Evolutionary conservation across 2,888 invertebrate genomes (phyloP).

Genomic region (Cryptophagus acutangulus): DNA sequence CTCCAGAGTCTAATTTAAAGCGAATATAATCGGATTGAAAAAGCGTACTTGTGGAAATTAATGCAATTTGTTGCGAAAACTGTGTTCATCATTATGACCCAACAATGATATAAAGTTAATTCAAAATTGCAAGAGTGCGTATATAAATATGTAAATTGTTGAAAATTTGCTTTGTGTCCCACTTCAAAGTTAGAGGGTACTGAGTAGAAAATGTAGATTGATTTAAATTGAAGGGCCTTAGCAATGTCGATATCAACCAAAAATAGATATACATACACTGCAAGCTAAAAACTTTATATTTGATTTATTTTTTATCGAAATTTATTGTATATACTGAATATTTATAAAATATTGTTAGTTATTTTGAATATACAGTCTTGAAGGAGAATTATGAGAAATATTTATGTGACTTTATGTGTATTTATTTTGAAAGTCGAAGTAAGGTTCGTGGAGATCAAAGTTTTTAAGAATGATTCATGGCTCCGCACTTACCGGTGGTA

Average conservation of each 20-base stretch:
- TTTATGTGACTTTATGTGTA: no score
- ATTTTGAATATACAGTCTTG: no score
- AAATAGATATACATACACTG: conserved; percentile 18
- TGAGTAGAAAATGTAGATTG: conserved; percentile 29
- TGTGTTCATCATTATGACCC: conserved; percentile 8
- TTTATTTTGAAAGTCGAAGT: no score
- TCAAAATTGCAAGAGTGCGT: conserved; percentile 25
- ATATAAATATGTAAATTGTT: conserved; percentile 33
- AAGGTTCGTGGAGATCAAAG: no score
- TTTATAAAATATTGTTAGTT: not conserved
- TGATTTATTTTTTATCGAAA: conserved; percentile 24
- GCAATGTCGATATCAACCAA: conserved; percentile 25
- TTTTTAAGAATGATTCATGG: no score
- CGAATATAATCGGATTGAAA: conserved; percentile 34
- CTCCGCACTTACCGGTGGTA: no score
- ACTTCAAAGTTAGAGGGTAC: conserved; percentile 27
- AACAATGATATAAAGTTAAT: not conserved
- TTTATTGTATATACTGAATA: conserved; percentile 12
- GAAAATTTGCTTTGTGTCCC: conserved; percentile 40
- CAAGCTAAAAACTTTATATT: conserved; percentile 19
- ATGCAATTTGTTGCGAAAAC: conserved; percentile 26
- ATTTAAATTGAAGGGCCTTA: conserved; percentile 34
- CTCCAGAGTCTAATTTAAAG: conserved; percentile 30
- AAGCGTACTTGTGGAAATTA: conserved; percentile 34
- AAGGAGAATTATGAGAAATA: no score